Conservation (phyloP, 2,888 invertebrate genomes). For the Aquatica leii region DNA sequence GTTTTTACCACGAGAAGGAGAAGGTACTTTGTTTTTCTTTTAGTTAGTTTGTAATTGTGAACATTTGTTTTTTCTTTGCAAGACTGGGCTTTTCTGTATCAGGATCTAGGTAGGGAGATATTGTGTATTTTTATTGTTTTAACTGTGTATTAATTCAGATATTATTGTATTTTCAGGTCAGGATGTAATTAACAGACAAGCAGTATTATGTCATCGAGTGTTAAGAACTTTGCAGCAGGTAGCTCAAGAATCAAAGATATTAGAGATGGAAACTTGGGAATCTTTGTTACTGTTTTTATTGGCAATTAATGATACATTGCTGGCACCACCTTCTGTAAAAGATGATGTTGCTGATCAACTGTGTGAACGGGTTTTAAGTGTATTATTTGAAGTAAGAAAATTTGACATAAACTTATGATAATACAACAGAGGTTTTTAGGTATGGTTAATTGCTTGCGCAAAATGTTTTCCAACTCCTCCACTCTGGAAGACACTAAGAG, state of each 20-base stretch:
- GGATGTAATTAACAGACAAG: conserved; percentile 92
- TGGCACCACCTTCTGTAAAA: conserved; percentile 92
- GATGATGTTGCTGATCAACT: conserved; percentile 93
- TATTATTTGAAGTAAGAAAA: conserved; percentile 79
- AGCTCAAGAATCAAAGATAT: conserved; percentile 75
- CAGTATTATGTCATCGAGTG: conserved; percentile 91
- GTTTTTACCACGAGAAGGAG: conserved; percentile 91
- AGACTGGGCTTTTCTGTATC: conserved; percentile 92
- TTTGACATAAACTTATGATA: not conserved
- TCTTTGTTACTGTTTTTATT: conserved; percentile 85
- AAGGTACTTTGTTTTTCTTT: conserved; percentile 70
- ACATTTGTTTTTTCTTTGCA: conserved; percentile 62
- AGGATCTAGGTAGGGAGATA: conserved; percentile 78
- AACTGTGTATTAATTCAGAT: conserved; percentile 10
- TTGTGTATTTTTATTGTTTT: conserved; percentile 18
- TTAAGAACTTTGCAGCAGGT: conserved; percentile 84
- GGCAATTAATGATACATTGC: conserved; percentile 88
- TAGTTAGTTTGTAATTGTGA: not conserved
- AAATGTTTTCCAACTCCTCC: conserved; percentile 94
- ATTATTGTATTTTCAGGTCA: conserved; percentile 66
- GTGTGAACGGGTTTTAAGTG: conserved; percentile 92
- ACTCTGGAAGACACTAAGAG: conserved; percentile 93
- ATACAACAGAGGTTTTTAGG: conserved; percentile 49
- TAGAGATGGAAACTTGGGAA: conserved; percentile 92
- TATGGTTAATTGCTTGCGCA: conserved; percentile 78